phyloP scores from a whole-genome alignment of 2,888 invertebrate genomes.

The Epinotia bilunana region DNA sequence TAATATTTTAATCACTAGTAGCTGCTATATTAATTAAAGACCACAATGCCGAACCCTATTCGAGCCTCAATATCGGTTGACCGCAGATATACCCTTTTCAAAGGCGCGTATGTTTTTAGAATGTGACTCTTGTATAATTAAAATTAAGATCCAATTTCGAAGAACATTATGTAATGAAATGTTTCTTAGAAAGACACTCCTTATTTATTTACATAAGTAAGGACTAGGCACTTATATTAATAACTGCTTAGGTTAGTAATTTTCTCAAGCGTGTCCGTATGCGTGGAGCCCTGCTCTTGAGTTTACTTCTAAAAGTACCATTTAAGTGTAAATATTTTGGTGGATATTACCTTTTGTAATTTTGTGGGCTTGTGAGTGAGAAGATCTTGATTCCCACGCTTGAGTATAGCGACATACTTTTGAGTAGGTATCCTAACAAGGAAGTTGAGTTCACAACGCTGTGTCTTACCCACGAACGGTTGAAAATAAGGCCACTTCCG shows the following conservation, averaged over 20 bases:
- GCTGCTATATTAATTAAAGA: conserved; percentile 1
- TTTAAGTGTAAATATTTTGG: neutral
- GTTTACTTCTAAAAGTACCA: neutral
- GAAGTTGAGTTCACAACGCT: too few species aligned
- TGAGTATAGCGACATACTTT: too few species aligned
- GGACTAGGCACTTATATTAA: neutral
- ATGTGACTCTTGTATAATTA: neutral
- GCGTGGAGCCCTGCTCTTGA: neutral
- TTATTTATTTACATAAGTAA: neutral
- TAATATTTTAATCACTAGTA: neutral
- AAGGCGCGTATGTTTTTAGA: neutral
- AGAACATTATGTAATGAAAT: neutral
- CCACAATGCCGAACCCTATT: neutral
- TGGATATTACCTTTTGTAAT: neutral
- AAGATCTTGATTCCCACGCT: neutral
- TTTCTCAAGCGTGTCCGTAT: neutral
- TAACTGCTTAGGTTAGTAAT: too few species aligned
- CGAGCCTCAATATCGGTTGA: neutral
- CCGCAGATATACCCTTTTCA: neutral
- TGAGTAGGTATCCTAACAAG: too few species aligned
- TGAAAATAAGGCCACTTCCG: too few species aligned
- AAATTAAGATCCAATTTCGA: neutral
- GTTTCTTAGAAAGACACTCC: neutral
- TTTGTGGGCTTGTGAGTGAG: neutral
- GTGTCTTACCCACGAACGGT: too few species aligned